Base-by-base conservation (phyloP, 1,140 invertebrate species). In the Aphelinus certus region DNA sequence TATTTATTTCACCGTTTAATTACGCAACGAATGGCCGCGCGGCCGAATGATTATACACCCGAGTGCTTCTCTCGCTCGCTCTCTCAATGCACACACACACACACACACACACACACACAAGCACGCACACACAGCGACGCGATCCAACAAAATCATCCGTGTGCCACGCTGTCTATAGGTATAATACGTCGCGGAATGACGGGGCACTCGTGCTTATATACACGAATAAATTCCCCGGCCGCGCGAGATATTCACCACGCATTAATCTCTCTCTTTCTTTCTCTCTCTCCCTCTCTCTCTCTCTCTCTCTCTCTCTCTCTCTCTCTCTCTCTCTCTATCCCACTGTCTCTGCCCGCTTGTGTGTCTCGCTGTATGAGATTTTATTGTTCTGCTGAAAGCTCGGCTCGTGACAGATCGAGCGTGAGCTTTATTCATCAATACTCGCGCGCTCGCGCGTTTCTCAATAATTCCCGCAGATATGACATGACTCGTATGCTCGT, bases 1-100 rank as follows among this genome's bases (percentile, higher is more conserved):
- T 74, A 63, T 74, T 74, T 69, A 56, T 74, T 69, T 74, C 72
- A 51, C 57, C 60, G 72, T 74, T 74, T 74, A 74, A 74, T 74
- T 74, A 74, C 60, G 60, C 72, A 69, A 74, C 66, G 65, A 69
- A 74, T 74, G 72, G 65, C 49, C 72, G 63, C 9, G 10, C 56
- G 55, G 57, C 43, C 47, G 63, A 9, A 53, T 66, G 60, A 67
- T 61, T 56, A 60, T 66, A 67, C 26, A 26, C 26, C 26, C 26
- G 26, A 26, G 26, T 26, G 26, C 26, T 26, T 26, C 26, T 26
- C 26, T 26, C 26, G 26, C 26, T 26, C 26, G 0, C 26, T 26
- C 26, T 26, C 26, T 26, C 26, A 0, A 0, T 0, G 0, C 0
- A 0, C 26, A 26, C 26, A 26, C 26, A 26, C 26, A 26, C 26